phyloP scores from a whole-genome alignment of 2,113 vertebrate species.

The Collichthys lucidus region DNA sequence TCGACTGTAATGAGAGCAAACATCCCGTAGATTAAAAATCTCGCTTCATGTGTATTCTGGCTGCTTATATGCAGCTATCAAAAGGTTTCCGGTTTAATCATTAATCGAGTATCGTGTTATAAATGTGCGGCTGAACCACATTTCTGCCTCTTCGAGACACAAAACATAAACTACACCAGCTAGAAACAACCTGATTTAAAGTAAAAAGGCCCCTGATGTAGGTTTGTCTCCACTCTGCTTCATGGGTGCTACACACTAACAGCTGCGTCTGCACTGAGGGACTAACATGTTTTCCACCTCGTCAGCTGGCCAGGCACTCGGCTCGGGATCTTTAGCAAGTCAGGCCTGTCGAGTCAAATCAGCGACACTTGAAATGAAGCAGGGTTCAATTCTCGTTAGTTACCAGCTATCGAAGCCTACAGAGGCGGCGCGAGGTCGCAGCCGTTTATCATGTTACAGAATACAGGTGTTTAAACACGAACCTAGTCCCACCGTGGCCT shows the following conservation, averaged over 20 bases:
- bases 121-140: not conserved
- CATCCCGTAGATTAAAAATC: not conserved
- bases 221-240: slow-evolving; percentile 25
- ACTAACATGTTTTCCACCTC: slow-evolving; percentile 53
- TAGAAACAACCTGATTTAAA: slow-evolving; percentile 18
- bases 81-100: not conserved
- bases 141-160: not conserved
- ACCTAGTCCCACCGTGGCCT: not conserved
- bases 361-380: slow-evolving; percentile 39
- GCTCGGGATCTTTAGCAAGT: slow-evolving; percentile 54
- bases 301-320: slow-evolving; percentile 51
- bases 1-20: not conserved
- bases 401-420: not conserved
- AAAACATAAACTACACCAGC: not conserved
- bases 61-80: not conserved
- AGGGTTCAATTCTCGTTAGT: slow-evolving; percentile 7
- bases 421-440: not conserved
- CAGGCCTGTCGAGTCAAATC: slow-evolving; percentile 59
- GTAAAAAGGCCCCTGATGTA: slow-evolving; percentile 13
- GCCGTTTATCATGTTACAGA: not conserved
- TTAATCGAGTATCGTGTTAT: not conserved
- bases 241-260: slow-evolving; percentile 36
- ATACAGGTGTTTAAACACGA: not conserved
- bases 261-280: slow-evolving; percentile 53
- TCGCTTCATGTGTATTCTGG: not conserved